phyloP scores from a whole-genome alignment of 2,113 vertebrate genomes.

The Dendropsophus ebraccatus region DNA sequence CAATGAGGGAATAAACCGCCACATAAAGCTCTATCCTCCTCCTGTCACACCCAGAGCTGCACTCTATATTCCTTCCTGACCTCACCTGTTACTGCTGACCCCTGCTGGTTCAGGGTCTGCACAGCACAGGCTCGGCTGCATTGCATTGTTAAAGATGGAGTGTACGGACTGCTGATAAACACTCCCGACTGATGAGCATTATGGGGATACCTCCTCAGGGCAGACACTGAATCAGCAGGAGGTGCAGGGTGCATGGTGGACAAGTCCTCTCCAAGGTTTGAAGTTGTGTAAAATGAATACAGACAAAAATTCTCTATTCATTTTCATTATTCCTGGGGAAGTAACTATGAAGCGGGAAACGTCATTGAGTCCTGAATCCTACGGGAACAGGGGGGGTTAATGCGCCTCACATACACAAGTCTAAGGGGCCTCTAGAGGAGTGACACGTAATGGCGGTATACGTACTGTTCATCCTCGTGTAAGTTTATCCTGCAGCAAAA shows the following conservation, averaged over 20 bases:
- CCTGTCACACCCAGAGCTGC: neutral
- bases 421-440: conserved; percentile 62
- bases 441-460: conserved; percentile 64
- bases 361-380: neutral
- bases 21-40: neutral
- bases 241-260: neutral
- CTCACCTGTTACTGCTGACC: neutral
- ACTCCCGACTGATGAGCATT: too few species aligned
- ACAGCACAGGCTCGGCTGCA: neutral
- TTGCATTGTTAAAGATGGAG: too few species aligned
- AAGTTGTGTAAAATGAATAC: conserved; percentile 64
- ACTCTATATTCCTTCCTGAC: too few species aligned
- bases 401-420: conserved; percentile 63
- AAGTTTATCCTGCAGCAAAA: conserved; percentile 78
- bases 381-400: conserved; percentile 45
- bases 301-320: conserved; percentile 48
- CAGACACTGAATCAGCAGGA: neutral
- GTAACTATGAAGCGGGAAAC: neutral
- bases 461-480: conserved; percentile 77
- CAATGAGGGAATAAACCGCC: too few species aligned
- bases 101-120: neutral
- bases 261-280: conserved; percentile 62
- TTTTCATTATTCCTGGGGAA: conserved; percentile 36
- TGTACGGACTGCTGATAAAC: too few species aligned
- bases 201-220: too few species aligned